Evolutionary conservation across 2,113 vertebrate genomes (phyloP).

Genomic region (Amazona guildingii): DNA sequence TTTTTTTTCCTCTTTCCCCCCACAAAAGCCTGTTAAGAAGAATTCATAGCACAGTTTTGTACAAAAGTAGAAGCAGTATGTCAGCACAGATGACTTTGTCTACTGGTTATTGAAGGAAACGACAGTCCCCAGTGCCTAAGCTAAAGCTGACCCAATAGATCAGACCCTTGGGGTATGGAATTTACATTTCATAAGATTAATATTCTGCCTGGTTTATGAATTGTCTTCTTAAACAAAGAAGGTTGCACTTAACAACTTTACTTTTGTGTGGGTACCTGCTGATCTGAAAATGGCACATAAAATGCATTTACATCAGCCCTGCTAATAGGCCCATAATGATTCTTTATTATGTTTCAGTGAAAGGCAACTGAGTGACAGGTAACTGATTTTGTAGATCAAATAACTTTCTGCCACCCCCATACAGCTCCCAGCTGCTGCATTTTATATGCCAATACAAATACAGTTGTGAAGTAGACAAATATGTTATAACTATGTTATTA

Average conservation of each 20-base stretch:
- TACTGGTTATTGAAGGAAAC: background rate
- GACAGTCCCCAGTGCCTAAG: background rate
- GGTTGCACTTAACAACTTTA: conserved; percentile 64
- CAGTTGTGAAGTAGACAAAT: conserved; percentile 55
- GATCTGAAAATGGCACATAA: conserved; percentile 65
- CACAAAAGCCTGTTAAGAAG: background rate
- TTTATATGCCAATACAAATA: conserved; percentile 60
- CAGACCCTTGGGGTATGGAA: conserved; percentile 7
- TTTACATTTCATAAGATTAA: conserved; percentile 63
- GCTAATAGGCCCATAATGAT: conserved; percentile 69
- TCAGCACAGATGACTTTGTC: background rate
- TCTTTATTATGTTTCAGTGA: conserved; percentile 67
- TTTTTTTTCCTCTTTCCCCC: background rate
- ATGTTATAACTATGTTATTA: conserved; percentile 47
- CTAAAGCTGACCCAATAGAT: conserved; percentile 23
- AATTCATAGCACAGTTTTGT: background rate
- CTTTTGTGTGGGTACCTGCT: conserved; percentile 67
- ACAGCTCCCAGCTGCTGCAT: conserved; percentile 31
- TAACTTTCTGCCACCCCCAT: conserved; percentile 53
- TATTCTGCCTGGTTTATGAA: conserved; percentile 56
- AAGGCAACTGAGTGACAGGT: conserved; percentile 64
- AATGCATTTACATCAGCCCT: conserved; percentile 62
- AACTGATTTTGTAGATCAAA: conserved; percentile 64
- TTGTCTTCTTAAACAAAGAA: conserved; percentile 49
- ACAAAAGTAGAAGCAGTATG: background rate